Evolutionary conservation across 1,140 invertebrate species (phyloP), one percentile per base, ranked within the genome.

Genomic region (Melanaphis sacchari): DNA sequence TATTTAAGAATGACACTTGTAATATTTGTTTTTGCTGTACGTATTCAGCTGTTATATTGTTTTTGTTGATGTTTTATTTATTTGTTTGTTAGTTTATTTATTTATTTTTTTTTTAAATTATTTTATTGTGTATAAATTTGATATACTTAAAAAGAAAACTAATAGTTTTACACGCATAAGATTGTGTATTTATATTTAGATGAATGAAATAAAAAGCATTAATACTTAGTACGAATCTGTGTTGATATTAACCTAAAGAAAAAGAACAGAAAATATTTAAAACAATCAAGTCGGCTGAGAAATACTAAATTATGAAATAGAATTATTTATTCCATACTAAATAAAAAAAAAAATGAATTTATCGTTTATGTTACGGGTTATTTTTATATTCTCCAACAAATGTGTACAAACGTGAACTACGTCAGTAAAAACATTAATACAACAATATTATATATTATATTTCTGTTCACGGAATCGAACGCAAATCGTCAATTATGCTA

Each of bases 1-100:
- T 89, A 89, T 26, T 26, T 31, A 26, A 89, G 2, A 52, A 89
- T 24, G n/a, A 36, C 22, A 15, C 8, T 8, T 40, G 31, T 90
- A n/a, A 31, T 40, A 15, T 59, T 90, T 59, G 24, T 90, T 59
- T 59, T 90, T 41, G 31, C 24, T 90, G n/a, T 46, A 18, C 36
- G n/a, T 26, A 59, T 59, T 41, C 11, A 36, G 15, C 40, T 90
- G 88, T 90, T 90, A 90, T 59, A 59, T 59, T 90, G 88, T 90
- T 90, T 90, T 90, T 41, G 88, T 90, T 90, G 38, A 90, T 90
- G 88, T 90, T 89, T 89, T 89, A 38, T 89, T 90, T 54, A 4
- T 90, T 88, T 31, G 38, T 54, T 89, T 54, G 11, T 90, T 88
- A 21, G 38, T 54, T 89, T 89, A 2, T 46, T 87, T 49, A 24